These are phyloP conservation scores for Himalopsyche kuldschensis DNA, from an alignment of 2,888 invertebrate genomes.

Conservation along the genomic window DNA sequence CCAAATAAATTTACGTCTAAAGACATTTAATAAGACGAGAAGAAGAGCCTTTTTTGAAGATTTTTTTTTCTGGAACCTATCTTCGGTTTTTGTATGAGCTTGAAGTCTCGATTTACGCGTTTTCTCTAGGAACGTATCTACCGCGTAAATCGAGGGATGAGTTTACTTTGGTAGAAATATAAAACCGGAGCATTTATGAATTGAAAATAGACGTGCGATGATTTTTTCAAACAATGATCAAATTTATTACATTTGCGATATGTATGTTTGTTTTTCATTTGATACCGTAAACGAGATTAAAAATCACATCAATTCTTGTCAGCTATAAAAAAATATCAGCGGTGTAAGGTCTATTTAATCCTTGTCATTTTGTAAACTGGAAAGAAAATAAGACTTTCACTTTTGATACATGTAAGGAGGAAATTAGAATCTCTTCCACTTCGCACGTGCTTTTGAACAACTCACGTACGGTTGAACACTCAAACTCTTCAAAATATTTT, in stretches of 20 bases:
- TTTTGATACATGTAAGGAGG: background rate
- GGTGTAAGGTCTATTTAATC: background rate
- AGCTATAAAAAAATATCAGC: background rate
- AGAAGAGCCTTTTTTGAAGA: too few species aligned
- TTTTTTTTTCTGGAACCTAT: too few species aligned
- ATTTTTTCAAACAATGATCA: too few species aligned
- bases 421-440: background rate
- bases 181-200: too few species aligned
- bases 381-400: background rate
- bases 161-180: too few species aligned
- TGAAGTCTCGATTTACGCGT: too few species aligned
- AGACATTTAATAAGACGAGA: too few species aligned
- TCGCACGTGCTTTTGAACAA: background rate
- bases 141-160: too few species aligned
- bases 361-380: background rate
- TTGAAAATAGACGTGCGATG: too few species aligned
- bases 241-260: background rate
- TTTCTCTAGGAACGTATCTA: too few species aligned
- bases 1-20: too few species aligned
- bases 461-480: background rate
- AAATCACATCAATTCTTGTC: background rate
- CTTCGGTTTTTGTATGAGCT: too few species aligned
- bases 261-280: background rate
- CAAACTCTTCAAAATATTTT: background rate
- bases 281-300: background rate